These are phyloP conservation scores for Tupaia tana DNA, from an alignment of 2,113 vertebrate genomes.

Conservation along the genomic window DNA sequence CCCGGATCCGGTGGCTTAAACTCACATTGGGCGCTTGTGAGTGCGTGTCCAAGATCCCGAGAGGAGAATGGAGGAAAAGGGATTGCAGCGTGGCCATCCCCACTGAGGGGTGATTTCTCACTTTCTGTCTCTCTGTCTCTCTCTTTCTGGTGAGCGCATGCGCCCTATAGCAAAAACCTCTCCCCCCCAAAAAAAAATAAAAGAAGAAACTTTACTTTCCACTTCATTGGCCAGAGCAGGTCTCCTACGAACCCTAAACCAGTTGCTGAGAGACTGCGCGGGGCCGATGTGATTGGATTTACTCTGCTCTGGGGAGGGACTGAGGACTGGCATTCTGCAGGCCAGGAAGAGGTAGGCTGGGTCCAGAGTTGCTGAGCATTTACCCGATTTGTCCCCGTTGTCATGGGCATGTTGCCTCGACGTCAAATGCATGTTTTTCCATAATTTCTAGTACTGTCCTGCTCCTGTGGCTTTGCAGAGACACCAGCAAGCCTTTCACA, in stretches of 20 bases:
- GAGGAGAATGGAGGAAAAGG: too few relatives aligned
- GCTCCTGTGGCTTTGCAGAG: neutral
- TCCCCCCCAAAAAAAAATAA: too few relatives aligned
- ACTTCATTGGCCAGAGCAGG: neutral
- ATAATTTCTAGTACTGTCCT: too few relatives aligned
- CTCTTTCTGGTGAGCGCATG: too few relatives aligned
- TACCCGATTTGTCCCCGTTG: fast-evolving
- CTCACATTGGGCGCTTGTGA: too few relatives aligned
- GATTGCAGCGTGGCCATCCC: too few relatives aligned
- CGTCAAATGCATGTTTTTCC: neutral
- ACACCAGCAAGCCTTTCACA: neutral
- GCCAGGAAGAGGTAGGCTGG: neutral
- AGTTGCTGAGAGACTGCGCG: too few relatives aligned
- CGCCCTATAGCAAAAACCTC: too few relatives aligned
- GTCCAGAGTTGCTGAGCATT: neutral
- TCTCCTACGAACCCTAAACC: neutral
- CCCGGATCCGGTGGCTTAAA: too few relatives aligned
- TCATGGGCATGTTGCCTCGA: neutral
- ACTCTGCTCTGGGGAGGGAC: neutral
- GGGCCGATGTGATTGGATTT: neutral
- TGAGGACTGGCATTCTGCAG: neutral
- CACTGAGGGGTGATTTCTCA: too few relatives aligned
- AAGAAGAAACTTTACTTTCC: neutral
- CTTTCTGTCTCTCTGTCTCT: too few relatives aligned
- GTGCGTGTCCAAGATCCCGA: too few relatives aligned